Evolutionary conservation across 2,113 vertebrate genomes (phyloP).

Genomic region (Oxyura jamaicensis): DNA sequence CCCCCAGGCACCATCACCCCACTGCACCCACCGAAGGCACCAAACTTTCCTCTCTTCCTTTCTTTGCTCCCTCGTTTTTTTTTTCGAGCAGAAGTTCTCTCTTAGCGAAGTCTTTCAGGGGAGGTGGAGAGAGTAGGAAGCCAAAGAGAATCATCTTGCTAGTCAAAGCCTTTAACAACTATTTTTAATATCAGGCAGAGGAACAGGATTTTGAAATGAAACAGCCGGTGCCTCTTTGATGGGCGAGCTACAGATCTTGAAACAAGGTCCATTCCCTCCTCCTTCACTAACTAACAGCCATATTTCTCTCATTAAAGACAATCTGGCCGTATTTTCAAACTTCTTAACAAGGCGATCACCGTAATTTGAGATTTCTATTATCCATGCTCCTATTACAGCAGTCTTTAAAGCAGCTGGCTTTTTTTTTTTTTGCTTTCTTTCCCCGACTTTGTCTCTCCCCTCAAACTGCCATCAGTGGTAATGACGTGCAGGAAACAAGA

Average conservation of each 20-base stretch:
- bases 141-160: conserved; percentile 72
- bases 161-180: conserved; percentile 76
- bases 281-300: conserved; percentile 77
- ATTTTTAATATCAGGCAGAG: conserved; percentile 77
- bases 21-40: not conserved
- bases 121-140: conserved; percentile 66
- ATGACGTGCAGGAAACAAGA: conserved; percentile 85
- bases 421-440: conserved; percentile 62
- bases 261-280: conserved; percentile 77
- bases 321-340: conserved; percentile 77
- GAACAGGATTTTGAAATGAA: conserved; percentile 76
- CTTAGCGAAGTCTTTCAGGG: conserved; percentile 34
- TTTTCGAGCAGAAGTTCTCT: conserved; percentile 54
- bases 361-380: conserved; percentile 81
- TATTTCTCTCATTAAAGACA: conserved; percentile 82
- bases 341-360: conserved; percentile 77
- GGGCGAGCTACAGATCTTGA: conserved; percentile 72
- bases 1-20: not conserved
- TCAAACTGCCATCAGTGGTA: conserved; percentile 82
- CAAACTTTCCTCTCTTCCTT: conserved; percentile 25
- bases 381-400: conserved; percentile 77
- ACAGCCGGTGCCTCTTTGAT: conserved; percentile 72
- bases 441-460: conserved; percentile 85
- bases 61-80: conserved; percentile 23
- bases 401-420: conserved; percentile 62